Evolutionary conservation across 2,888 invertebrate genomes (phyloP), one percentile per base, ranked within the genome.

Genomic region (Frankliniella intonsa): DNA sequence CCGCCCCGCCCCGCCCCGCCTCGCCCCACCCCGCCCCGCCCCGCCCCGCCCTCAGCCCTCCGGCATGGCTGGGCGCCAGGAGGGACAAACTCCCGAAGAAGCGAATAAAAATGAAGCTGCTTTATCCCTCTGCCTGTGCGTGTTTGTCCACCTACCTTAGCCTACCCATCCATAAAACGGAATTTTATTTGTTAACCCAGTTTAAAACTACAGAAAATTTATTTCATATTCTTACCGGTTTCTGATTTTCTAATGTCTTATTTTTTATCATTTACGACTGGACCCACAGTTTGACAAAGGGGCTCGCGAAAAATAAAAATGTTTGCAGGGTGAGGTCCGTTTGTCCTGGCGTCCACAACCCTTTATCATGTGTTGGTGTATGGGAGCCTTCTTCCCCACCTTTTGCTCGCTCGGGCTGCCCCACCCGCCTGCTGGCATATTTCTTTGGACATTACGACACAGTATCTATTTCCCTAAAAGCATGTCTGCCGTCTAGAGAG

Each of bases 401-500:
- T 69, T 69, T 69, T n/a, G n/a, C 3, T 69, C 69, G 22, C 8
- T 11, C 69, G 69, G 69, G n/a, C 55, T 14, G 55, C 69, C n/a
- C 69, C 22, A n/a, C 14, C 69, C 69, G 69, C 22, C 69, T 8
- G 69, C 69, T 10, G 69, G 69, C 69, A 76, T 76, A 76, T 76
- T 76, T 76, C 69, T 25, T 25, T 76, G 69, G 69, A 76, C 69
- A 76, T 76, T 76, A 25, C 69, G 69, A 76, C 69, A 76, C 69
- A 76, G 69, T 76, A 76, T 76, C 69, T 76, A 76, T 76, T 76
- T 76, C 69, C 69, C 69, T 76, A 76, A 76, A 76, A 76, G 69
- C 69, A 76, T 76, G 62, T 62, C 19, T 62, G 14, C 11, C n/a
- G 62, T 14, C 62, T n/a, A n/a, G n/a, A 17, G 62, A 62, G 7